A percentile compares a stretch with the other conserved stretches of the same genome.
These are phyloP conservation scores for Atherinosoma microstoma DNA, from an alignment of 2,797 vertebrate genomes.

Conservation along the genomic window DNA sequence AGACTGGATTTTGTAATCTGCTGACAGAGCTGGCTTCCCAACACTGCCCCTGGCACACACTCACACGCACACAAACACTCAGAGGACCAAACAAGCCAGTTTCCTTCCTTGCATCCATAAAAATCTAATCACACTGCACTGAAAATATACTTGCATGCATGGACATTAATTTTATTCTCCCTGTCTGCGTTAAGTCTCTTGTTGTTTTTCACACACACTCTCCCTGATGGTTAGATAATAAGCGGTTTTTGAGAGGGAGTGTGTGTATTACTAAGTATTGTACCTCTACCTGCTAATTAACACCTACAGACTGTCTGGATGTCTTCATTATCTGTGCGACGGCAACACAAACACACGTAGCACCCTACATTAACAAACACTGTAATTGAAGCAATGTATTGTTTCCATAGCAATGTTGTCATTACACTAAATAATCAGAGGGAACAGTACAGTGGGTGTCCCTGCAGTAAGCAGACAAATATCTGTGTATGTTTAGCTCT, in stretches of 20 bases:
- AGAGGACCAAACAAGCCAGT: constrained; percentile 9
- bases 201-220: constrained; percentile 13
- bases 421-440: constrained; percentile 59
- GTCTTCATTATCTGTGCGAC: constrained; percentile 47
- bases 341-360: constrained; percentile 30
- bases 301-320: constrained; percentile 60
- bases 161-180: constrained; percentile 6
- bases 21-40: constrained; percentile 55
- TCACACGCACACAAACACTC: background rate
- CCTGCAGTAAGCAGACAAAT: constrained; percentile 6
- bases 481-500: background rate
- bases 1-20: constrained; percentile 58
- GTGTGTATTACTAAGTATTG: constrained; percentile 65
- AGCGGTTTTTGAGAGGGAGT: constrained; percentile 68
- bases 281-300: constrained; percentile 68
- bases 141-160: constrained; percentile 8
- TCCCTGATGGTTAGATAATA: constrained; percentile 66
- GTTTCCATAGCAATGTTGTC: constrained; percentile 68
- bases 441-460: constrained; percentile 39
- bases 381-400: constrained; percentile 40
- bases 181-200: constrained; percentile 1
- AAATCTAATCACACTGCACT: constrained; percentile 10
- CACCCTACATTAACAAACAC: constrained; percentile 14
- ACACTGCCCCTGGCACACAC: constrained; percentile 36
- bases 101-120: constrained; percentile 18